Evolutionary conservation across 92 coral and sea anemone species (phyloP).

Genomic region (Muricea muricata): DNA sequence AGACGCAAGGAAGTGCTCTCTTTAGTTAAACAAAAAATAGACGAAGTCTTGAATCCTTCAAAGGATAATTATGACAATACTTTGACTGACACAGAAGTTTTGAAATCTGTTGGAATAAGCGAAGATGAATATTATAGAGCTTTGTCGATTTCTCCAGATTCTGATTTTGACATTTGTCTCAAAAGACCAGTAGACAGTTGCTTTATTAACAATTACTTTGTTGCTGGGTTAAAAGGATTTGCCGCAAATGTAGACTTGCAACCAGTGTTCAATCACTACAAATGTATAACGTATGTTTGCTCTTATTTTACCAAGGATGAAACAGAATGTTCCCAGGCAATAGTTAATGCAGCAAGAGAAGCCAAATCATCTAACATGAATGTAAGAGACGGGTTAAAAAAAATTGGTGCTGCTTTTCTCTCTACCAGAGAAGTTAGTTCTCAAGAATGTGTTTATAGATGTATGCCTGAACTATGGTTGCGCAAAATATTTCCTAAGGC

Average conservation of each 20-base stretch:
- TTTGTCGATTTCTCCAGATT: not conserved
- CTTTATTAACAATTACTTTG: not conserved
- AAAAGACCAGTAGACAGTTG: not conserved
- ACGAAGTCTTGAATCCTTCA: not conserved
- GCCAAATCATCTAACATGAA: not conserved
- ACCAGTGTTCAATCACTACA: not conserved
- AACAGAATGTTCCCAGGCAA: not conserved
- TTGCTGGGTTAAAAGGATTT: not conserved
- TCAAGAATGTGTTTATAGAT: not conserved
- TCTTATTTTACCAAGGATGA: not conserved
- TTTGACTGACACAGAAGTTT: not conserved
- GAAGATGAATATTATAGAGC: not conserved
- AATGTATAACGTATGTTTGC: not conserved
- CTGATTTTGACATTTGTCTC: not conserved
- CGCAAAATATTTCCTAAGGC: not conserved
- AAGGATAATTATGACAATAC: not conserved
- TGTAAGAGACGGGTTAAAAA: not conserved
- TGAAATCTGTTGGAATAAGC: not conserved
- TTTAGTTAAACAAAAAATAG: not conserved
- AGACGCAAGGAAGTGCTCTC: not conserved
- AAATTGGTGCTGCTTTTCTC: not conserved
- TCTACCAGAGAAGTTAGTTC: slow-evolving; percentile 1
- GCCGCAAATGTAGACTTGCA: not conserved
- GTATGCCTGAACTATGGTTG: not conserved
- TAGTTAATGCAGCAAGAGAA: not conserved